A percentile compares a stretch with the other conserved stretches of the same genome.
phyloP scores from a whole-genome alignment of 2,797 vertebrate genomes.

The Aeoliscus strigatus region DNA sequence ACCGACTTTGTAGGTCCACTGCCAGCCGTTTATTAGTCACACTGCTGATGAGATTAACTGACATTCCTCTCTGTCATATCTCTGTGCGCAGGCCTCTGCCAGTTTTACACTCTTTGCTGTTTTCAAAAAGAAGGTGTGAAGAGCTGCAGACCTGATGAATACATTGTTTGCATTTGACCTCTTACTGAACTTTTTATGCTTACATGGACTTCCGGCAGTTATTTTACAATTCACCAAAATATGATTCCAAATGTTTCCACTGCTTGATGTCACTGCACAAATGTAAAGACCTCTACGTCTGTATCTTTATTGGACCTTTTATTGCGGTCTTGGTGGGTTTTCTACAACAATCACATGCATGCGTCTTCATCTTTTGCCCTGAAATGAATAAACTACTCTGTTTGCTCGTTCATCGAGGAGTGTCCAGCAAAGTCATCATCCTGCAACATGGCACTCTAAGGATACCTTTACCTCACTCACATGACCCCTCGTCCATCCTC shows the following conservation, averaged over 20 bases:
- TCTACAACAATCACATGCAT: conserved; percentile 54
- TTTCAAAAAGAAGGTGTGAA: conserved; percentile 9
- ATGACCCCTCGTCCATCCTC: not conserved
- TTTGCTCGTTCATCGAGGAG: conserved; percentile 8
- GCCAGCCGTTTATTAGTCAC: conserved; percentile 43
- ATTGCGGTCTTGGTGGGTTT: conserved; percentile 34
- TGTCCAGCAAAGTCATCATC: conserved; percentile 5
- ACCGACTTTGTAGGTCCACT: conserved; percentile 37
- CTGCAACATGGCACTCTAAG: conserved; percentile 30
- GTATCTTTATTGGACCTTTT: conserved; percentile 41
- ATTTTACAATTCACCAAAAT: too few relatives aligned
- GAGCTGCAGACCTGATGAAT: not conserved
- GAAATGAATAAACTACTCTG: conserved; percentile 7
- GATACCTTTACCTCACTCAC: not conserved
- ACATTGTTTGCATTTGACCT: not conserved
- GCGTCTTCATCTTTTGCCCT: conserved; percentile 2
- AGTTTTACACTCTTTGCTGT: conserved; percentile 4
- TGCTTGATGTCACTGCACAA: conserved; percentile 30
- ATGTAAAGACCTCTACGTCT: conserved; percentile 34
- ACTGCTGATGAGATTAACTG: conserved; percentile 50
- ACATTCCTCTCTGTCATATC: conserved; percentile 24
- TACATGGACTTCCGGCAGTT: too few relatives aligned
- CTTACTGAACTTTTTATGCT: not conserved
- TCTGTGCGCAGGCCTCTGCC: conserved; percentile 17
- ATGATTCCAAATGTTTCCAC: conserved; percentile 5